Base-by-base conservation (phyloP, 2,797 vertebrate genomes). In the Takifugu rubripes region DNA sequence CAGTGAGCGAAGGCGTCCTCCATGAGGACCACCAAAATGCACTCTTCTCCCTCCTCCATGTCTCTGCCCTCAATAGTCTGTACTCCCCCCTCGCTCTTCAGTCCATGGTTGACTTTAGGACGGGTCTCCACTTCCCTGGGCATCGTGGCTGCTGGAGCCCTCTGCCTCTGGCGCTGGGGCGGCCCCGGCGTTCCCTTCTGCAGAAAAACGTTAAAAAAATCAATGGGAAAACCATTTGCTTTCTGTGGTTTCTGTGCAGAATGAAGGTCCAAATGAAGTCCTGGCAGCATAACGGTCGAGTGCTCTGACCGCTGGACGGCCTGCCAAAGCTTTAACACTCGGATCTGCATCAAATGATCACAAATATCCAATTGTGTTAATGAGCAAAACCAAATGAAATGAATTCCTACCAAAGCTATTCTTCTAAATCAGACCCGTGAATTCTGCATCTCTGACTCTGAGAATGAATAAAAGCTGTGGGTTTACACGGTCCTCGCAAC, bases 131-230 rank as follows among this genome's bases (percentile, higher is more conserved):
- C 87, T 81, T 45, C 91, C 92, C 58, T 92, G 91, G 83, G 89
- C 89, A 46, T 93, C 87, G 56, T 92, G 91, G 83, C 89, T 92
- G 78, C 82, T 86, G 77, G 89, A 89, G 72, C 91, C 89, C 58
- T 93, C 87, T 0, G 85, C 92, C 83, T 91, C 89, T 10, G 92
- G 74, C 65, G 92, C 70, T 33, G 91, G 89, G 49, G 89, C 71
- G 40, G 82, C 74, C 49, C 86, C 89, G 24, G 89, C 88, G 76
- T 92, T 90, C 66, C 87, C 92, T 75, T 88, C 92, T 94, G 85
- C n/a, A 49, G 6, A 25, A 27, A 42, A 40, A 70, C 27, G 11
- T 42, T 49, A 59, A 45, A 69, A 11, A 45, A 21, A 46, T 25
- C 8, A 48, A 33, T 47, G 16, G 7, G 44, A 46, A 21, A 46